phyloP scores from a whole-genome alignment of 2,888 invertebrate genomes.

The Heteromurus nitidus region DNA sequence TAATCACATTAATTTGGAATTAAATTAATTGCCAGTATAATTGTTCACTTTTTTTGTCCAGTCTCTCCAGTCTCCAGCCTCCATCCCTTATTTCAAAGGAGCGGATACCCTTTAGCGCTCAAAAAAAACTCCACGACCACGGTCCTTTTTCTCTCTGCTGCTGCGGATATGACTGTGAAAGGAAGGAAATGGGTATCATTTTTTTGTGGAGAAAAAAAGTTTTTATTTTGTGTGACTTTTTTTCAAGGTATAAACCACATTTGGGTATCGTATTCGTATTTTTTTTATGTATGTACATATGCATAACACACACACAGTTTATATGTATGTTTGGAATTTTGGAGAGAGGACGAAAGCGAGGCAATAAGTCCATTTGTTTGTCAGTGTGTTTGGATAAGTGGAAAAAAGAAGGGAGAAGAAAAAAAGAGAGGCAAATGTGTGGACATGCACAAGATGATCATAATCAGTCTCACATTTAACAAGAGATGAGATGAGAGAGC shows the following conservation, averaged over 20 bases:
- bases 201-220: constrained; percentile 1
- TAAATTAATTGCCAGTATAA: no score
- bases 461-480: neutral
- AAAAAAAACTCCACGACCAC: constrained; percentile 4
- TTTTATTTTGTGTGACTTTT: neutral
- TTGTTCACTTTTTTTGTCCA: no score
- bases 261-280: no score
- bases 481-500: no score
- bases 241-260: no score
- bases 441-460: constrained; percentile 52
- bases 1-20: no score
- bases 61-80: no score
- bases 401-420: constrained; percentile 4
- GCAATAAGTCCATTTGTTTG: constrained; percentile 9
- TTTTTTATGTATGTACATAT: neutral
- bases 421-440: constrained; percentile 59
- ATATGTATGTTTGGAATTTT: no score
- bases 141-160: constrained; percentile 15
- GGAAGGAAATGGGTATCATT: constrained; percentile 49
- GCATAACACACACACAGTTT: neutral
- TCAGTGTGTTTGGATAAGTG: constrained; percentile 7
- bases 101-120: constrained; percentile 48
- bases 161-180: neutral
- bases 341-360: constrained; percentile 23
- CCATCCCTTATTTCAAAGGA: no score